Evolutionary conservation across 2,797 vertebrate genomes (phyloP).

Genomic region (Balearica regulorum): DNA sequence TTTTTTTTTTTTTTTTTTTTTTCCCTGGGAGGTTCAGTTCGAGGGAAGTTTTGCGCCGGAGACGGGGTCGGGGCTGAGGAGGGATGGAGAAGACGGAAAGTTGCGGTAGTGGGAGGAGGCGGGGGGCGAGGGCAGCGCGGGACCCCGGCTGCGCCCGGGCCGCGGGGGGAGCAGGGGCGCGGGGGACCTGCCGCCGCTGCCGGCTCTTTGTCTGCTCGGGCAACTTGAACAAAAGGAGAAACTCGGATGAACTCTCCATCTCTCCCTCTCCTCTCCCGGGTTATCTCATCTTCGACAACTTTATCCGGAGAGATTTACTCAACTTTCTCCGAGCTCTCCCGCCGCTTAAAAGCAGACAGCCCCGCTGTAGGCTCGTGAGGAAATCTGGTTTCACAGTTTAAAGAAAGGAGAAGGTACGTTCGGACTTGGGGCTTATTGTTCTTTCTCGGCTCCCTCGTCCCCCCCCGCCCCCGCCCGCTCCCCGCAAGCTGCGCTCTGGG

Average conservation of each 20-base stretch:
- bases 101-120: conserved; percentile 19
- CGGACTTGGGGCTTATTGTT: conserved; percentile 24
- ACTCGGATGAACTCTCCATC: conserved; percentile 80
- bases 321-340: conserved; percentile 22
- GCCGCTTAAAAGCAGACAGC: not conserved
- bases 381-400: not conserved
- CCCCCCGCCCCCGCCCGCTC: not conserved
- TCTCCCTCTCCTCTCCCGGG: conserved; percentile 37
- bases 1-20: not conserved
- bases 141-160: conserved; percentile 57
- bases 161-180: conserved; percentile 60
- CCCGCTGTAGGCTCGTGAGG: not conserved
- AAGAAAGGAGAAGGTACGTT: conserved; percentile 47
- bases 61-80: not conserved
- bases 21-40: conserved; percentile 29
- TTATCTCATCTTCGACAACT: conserved; percentile 65
- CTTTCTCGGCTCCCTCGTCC: not conserved
- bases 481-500: not conserved
- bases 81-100: conserved; percentile 44
- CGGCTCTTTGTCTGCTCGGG: conserved; percentile 81
- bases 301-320: conserved; percentile 25
- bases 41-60: conserved; percentile 62
- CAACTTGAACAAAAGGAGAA: conserved; percentile 83
- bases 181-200: conserved; percentile 78
- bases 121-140: conserved; percentile 11